Conservation (phyloP, 1,140 invertebrate species). For the Thaumatotibia leucotreta region DNA sequence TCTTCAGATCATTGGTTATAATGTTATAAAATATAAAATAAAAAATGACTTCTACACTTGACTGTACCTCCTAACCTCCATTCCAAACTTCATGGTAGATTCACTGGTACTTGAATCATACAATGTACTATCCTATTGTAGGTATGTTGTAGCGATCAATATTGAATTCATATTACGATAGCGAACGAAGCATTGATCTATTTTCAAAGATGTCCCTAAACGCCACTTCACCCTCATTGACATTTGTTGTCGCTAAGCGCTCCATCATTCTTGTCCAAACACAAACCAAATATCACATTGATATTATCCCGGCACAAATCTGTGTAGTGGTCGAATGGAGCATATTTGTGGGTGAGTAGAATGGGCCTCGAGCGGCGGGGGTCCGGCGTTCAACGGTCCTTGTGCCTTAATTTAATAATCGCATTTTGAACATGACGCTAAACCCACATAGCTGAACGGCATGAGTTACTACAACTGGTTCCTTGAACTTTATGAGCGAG, state of each 20-base stretch:
- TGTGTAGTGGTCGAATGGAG: slow-evolving; percentile 27
- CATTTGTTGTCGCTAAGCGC: slow-evolving; percentile 15
- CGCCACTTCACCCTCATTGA: slow-evolving; percentile 22
- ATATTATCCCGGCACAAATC: slow-evolving; percentile 29
- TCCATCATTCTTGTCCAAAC: slow-evolving; percentile 10
- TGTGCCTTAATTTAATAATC: slow-evolving; percentile 58
- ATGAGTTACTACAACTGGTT: not conserved
- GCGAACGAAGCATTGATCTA: not conserved
- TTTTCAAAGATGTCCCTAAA: not conserved
- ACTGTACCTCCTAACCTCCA: too few species aligned
- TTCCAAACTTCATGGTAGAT: too few species aligned
- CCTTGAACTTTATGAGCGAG: not conserved
- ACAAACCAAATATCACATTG: slow-evolving; percentile 32
- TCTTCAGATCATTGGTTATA: too few species aligned
- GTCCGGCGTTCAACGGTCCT: slow-evolving; percentile 31
- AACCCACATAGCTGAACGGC: slow-evolving; percentile 12
- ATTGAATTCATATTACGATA: not conserved
- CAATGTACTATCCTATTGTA: not conserved
- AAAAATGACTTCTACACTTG: too few species aligned
- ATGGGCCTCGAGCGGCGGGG: slow-evolving; percentile 36
- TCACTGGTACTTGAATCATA: not conserved
- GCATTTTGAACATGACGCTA: slow-evolving; percentile 34
- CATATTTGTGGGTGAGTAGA: slow-evolving; percentile 38
- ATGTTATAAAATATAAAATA: too few species aligned
- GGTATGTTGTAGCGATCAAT: not conserved